Evolutionary conservation across 2,888 invertebrate genomes (phyloP).

Genomic region (Glaucopsyche alexis): DNA sequence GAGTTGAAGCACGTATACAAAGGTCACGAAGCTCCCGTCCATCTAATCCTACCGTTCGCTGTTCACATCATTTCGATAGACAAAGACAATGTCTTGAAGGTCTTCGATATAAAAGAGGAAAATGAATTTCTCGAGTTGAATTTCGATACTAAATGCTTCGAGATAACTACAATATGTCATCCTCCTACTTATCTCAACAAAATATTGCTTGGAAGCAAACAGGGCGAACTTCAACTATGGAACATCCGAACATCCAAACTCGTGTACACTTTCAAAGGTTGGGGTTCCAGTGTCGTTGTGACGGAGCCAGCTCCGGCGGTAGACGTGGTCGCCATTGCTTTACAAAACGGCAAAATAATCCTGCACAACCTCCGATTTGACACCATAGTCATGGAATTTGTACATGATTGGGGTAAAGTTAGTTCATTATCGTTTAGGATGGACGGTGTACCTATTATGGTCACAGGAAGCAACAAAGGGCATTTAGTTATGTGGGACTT

Average conservation of each 20-base stretch:
- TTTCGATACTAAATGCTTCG: constrained; percentile 85
- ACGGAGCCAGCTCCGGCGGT: constrained; percentile 94
- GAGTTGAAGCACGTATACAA: constrained; percentile 89
- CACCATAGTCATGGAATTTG: constrained; percentile 89
- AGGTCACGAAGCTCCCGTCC: constrained; percentile 87
- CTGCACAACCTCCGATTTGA: constrained; percentile 94
- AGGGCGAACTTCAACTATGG: constrained; percentile 93
- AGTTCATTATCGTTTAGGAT: constrained; percentile 91
- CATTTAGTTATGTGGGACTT: constrained; percentile 97
- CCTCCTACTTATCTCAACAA: constrained; percentile 98
- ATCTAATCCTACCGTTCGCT: constrained; percentile 90
- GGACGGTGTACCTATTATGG: constrained; percentile 92
- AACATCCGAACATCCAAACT: constrained; percentile 89
- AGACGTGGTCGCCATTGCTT: constrained; percentile 94
- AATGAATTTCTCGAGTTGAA: constrained; percentile 83
- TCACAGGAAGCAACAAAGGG: constrained; percentile 89
- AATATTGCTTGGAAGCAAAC: constrained; percentile 90
- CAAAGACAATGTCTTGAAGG: constrained; percentile 85
- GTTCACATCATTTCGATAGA: constrained; percentile 93
- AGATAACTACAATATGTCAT: constrained; percentile 91
- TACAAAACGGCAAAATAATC: constrained; percentile 89
- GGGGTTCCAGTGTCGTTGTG: constrained; percentile 85
- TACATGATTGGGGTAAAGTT: constrained; percentile 95
- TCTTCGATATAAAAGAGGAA: constrained; percentile 92
- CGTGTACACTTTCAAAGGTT: constrained; percentile 88